Evolutionary conservation across 2,797 vertebrate genomes (phyloP), one percentile per base, ranked within the genome.

Genomic region (Rhyacichthys aspro): DNA sequence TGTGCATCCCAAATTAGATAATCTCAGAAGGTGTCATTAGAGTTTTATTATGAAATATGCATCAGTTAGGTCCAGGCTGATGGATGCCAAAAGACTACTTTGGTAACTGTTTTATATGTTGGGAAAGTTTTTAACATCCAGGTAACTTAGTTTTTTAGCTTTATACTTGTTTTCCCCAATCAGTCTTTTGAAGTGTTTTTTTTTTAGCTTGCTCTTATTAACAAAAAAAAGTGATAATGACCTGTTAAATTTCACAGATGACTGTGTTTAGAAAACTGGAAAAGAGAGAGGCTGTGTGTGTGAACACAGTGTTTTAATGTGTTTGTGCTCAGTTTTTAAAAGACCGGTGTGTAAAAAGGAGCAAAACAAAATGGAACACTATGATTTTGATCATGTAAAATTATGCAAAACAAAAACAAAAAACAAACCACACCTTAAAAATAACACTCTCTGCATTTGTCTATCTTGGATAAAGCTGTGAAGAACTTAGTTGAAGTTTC

Each of bases 1-100:
- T 15, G 34, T 8, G n/a, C 50, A 42, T 63, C 38, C 23, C 23
- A 53, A 71, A 68, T 59, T 11, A 72, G 61, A 15, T 11, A 7
- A 41, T 42, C 53, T 55, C 39, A 42, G 53, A 55, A 34, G 42
- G 16, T 43, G 28, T 9, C 41, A 34, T 43, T 18, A 56, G 28
- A 56, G 41, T 34, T 9, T 34, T 11, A 36, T 34, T 34, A 44
- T 33, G 16, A 44, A 56, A 17, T 28, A 28, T 33, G 10, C 53
- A 33, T 11, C 28, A 3, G 41, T 39, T 16, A 9, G n/a, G 39
- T 56, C 42, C 54, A 43, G 52, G 10, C 14, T 18, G 9, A 8
- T 5, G 2, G 6, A 16, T 43, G 42, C 54, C 54, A 56, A 56
- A 44, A 34, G 19, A 18, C 11, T 2, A 45, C 43, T 55, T 41